Evolutionary conservation across 2,113 vertebrate genomes (phyloP), one percentile per base, ranked within the genome.

Genomic region (rat (Rattus norvegicus)): DNA sequence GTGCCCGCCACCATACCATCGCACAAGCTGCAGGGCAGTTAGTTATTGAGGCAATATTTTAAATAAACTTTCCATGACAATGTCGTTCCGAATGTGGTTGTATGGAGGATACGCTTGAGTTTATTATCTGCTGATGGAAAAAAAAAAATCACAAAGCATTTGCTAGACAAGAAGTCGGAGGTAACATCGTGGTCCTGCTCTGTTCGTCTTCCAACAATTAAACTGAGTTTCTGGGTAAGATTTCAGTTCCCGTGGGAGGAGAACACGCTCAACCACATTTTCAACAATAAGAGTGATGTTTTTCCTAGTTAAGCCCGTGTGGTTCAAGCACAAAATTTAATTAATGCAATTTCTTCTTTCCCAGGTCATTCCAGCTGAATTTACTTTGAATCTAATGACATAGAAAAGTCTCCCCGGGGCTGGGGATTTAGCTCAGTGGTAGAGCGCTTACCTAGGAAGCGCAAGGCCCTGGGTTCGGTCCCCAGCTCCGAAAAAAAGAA

Each of bases 301-400:
- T 94, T 92, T 96, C 70, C 59, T 69, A 73, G 33, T 89, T 92
- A 92, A 65, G 16, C 5, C 28, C 33, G 36, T n/a, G 24, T 92
- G 59, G 5, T 49, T 96, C 93, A 93, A 79, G 69, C 24, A 90
- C 56, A 95, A 91, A 94, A 79, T 85, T 86, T 77, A 97, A 88
- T 96, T 86, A 92, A 92, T 19, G 22, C 81, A 24, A 5, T 5
- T 73, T 5, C 30, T 49, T 79, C 95, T 33, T 90, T 88, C 36
- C 10, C 43, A 93, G n/a, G 36, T 86, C 88, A 89, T 88, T 95
- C 28, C 56, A 95, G n/a, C 10, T 92, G 43, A 83, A 72, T 86
- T 86, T 91, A 80, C 54, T 93, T 89, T 73, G 52, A 92, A 65
- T 79, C 17, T 47, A 79, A 87, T 95, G 88, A 83, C 26, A 92